These are phyloP conservation scores for Napeogenes inachia DNA, from an alignment of 2,888 invertebrate species.

Conservation along the genomic window DNA sequence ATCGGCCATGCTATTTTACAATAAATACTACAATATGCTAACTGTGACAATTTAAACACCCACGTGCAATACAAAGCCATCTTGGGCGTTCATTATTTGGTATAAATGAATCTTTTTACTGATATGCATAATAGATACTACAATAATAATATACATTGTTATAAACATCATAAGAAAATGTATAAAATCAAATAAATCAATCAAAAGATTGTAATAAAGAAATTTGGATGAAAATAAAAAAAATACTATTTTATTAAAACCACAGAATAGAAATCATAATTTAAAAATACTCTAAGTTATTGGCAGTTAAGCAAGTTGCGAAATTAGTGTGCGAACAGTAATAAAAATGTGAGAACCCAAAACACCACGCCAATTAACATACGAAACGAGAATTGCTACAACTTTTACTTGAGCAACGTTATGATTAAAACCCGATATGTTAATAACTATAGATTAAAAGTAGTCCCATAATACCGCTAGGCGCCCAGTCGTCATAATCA, in stretches of 20 bases:
- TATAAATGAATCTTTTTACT: slow-evolving; percentile 11
- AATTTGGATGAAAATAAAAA: neutral
- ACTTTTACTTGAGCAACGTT: slow-evolving; percentile 32
- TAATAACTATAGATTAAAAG: slow-evolving; percentile 67
- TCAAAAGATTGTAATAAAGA: neutral
- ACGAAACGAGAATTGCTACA: slow-evolving; percentile 28
- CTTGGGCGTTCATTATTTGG: slow-evolving; percentile 16
- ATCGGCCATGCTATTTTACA: slow-evolving; percentile 25
- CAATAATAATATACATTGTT: neutral
- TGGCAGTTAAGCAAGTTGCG: neutral
- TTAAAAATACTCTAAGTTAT: neutral
- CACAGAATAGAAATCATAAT: too few species aligned
- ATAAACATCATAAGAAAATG: neutral
- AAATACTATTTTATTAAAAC: neutral
- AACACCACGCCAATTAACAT: slow-evolving; percentile 31
- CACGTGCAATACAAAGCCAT: slow-evolving; percentile 32
- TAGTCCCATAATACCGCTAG: slow-evolving; percentile 62
- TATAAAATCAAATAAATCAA: neutral
- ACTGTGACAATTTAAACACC: slow-evolving; percentile 21
- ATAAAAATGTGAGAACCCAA: slow-evolving; percentile 25
- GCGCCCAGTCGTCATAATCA: slow-evolving; percentile 66
- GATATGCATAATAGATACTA: neutral
- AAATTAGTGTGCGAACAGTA: slow-evolving; percentile 14
- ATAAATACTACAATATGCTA: slow-evolving; percentile 20
- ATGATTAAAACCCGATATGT: slow-evolving; percentile 56